These are phyloP conservation scores for Poliocrania exsul DNA, from an alignment of 2,797 vertebrate species.

Conservation along the genomic window DNA sequence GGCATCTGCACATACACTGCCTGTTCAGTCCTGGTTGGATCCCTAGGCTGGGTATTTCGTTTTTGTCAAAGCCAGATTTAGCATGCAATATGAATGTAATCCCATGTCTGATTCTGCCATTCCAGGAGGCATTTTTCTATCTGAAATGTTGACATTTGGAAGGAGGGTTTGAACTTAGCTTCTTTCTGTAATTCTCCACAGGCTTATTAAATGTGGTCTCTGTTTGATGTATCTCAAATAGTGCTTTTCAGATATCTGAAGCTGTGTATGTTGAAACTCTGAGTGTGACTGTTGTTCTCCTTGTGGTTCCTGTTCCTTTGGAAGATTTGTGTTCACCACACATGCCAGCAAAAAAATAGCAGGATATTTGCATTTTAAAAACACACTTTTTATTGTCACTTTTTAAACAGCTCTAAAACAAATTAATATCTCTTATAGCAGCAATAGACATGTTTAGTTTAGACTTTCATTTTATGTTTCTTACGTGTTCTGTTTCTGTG, in stretches of 20 bases:
- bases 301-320: not conserved
- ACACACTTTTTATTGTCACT: not conserved
- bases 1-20: not conserved
- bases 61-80: not conserved
- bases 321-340: not conserved
- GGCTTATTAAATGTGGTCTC: not conserved
- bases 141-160: not conserved
- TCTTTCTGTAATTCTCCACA: not conserved
- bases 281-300: not conserved
- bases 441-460: not conserved
- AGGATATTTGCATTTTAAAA: not conserved
- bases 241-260: not conserved
- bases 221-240: not conserved
- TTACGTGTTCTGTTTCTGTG: not conserved
- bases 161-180: not conserved
- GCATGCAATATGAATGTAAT: rapidly evolving
- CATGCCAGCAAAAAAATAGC: not conserved
- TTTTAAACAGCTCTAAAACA: not conserved
- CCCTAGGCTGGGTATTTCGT: not conserved
- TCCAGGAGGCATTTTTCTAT: not conserved
- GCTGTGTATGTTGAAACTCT: not conserved
- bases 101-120: not conserved
- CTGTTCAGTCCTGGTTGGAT: not conserved
- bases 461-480: not conserved
- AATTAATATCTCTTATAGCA: not conserved